phyloP scores from a whole-genome alignment of 1,140 invertebrate genomes.

The Caenorhabditis remanei region DNA sequence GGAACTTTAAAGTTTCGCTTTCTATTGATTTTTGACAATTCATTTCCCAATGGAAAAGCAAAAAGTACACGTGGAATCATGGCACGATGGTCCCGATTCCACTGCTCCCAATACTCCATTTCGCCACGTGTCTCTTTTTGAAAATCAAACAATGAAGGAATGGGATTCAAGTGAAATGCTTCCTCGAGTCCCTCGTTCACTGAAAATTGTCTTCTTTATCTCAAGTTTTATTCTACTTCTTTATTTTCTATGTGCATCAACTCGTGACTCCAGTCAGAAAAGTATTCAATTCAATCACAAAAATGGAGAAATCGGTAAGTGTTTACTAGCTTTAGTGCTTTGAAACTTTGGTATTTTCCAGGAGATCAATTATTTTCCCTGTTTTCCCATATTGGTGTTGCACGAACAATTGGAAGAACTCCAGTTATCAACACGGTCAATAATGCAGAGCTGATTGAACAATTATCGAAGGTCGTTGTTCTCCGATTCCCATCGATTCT shows the following conservation, averaged over 20 bases:
- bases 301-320: slow-evolving; percentile 14
- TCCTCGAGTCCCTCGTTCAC: not conserved
- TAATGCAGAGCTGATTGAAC: not conserved
- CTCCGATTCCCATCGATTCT: slow-evolving; percentile 16
- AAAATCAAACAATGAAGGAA: too few species aligned
- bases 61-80: too few species aligned
- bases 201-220: not conserved
- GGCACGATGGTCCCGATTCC: too few species aligned
- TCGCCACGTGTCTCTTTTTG: too few species aligned
- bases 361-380: slow-evolving; percentile 34
- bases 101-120: too few species aligned
- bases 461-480: not conserved
- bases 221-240: not conserved
- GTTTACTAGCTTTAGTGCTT: not conserved
- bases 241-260: not conserved
- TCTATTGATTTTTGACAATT: too few species aligned
- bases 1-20: too few species aligned
- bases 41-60: too few species aligned
- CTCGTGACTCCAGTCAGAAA: not conserved
- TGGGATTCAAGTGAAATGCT: not conserved
- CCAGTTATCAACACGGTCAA: slow-evolving; percentile 28
- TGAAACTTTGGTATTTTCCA: not conserved
- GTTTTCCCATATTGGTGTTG: slow-evolving; percentile 32
- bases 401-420: not conserved
- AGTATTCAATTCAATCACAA: slow-evolving; percentile 20